Evolutionary conservation across 2,113 vertebrate species (phyloP).

Genomic region (Elgaria multicarinata): DNA sequence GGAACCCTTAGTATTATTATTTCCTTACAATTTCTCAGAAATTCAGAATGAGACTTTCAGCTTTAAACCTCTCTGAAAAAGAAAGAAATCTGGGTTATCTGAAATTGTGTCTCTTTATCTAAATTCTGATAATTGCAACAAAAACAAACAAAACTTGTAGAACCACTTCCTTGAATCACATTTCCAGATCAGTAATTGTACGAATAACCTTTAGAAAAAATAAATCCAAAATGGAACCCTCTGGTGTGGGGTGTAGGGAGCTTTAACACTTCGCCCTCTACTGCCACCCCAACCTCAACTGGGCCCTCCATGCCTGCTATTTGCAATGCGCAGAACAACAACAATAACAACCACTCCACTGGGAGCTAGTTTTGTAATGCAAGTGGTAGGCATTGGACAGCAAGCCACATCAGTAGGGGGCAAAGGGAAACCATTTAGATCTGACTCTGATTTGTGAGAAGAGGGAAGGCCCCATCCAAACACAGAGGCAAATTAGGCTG

Average conservation of each 20-base stretch:
- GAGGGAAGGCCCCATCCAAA: not conserved
- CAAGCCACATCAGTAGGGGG: no score
- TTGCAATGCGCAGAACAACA: not conserved
- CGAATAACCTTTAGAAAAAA: no score
- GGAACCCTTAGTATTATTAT: not conserved
- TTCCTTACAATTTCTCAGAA: not conserved
- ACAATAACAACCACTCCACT: not conserved
- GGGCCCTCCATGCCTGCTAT: not conserved
- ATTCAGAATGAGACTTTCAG: not conserved
- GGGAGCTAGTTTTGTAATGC: not conserved
- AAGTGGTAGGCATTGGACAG: not conserved
- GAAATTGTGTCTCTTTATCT: not conserved
- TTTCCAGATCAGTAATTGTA: not conserved
- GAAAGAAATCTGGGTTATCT: not conserved
- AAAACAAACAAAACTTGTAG: not conserved
- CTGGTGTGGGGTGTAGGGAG: not conserved
- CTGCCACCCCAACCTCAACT: not conserved
- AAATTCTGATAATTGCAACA: not conserved
- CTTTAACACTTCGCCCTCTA: not conserved
- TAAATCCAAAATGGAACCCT: not conserved
- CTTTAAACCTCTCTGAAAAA: not conserved
- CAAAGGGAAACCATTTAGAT: not conserved
- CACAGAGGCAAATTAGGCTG: not conserved
- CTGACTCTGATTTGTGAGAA: not conserved
- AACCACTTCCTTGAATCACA: not conserved